Conservation (phyloP, 2,113 vertebrate genomes). For the Amphilophus citrinellus region DNA sequence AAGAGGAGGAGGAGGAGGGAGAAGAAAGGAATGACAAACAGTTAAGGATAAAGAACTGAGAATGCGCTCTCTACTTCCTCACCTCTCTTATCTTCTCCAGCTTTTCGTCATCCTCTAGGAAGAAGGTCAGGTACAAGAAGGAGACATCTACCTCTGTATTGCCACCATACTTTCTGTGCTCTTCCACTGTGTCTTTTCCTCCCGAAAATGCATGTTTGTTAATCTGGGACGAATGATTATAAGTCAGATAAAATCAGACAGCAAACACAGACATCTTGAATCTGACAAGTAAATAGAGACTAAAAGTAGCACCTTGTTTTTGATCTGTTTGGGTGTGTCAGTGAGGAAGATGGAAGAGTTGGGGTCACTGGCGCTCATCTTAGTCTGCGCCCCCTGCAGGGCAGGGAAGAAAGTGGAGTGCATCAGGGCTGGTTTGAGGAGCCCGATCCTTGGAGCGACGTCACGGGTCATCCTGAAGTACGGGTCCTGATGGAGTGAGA, state of each 20-base stretch:
- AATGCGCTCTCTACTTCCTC: not conserved
- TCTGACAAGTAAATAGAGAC: not conserved
- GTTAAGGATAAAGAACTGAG: not conserved
- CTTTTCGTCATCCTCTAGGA: conserved; percentile 94
- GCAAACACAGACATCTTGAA: not conserved
- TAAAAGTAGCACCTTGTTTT: conserved; percentile 87
- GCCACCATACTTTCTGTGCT: conserved; percentile 91
- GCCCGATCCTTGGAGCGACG: conserved; percentile 93
- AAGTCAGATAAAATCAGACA: not conserved
- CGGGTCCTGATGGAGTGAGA: conserved; percentile 85
- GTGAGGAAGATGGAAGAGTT: conserved; percentile 98
- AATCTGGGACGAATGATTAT: conserved; percentile 78
- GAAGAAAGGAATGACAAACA: not conserved
- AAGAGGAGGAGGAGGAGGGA: not conserved
- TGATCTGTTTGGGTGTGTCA: conserved; percentile 96
- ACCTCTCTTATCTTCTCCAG: conserved; percentile 95
- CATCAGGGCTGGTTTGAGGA: conserved; percentile 92
- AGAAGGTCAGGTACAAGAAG: conserved; percentile 98
- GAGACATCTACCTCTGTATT: conserved; percentile 95
- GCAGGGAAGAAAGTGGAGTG: conserved; percentile 98
- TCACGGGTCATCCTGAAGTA: conserved; percentile 99
- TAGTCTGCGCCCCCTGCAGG: conserved; percentile 96
- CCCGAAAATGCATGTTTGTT: conserved; percentile 98
- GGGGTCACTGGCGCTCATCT: conserved; percentile 97
- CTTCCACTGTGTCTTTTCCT: conserved; percentile 94